Evolutionary conservation across 2,888 invertebrate genomes (phyloP), one percentile per base, ranked within the genome.

Genomic region (Ennomos erosarius): DNA sequence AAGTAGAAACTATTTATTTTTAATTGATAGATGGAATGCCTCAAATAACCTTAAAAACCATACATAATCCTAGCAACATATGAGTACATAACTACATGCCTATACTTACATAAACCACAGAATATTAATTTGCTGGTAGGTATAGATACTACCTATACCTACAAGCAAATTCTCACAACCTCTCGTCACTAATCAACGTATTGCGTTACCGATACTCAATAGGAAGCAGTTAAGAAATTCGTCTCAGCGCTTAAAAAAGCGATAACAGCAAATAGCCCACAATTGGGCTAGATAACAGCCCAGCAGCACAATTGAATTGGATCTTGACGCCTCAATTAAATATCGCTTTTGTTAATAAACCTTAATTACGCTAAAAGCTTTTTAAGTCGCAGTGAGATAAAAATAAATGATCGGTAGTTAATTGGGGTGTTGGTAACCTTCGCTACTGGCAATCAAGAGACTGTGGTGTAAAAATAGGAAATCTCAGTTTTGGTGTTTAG

Each of bases 341-440:
- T 82, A 87, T 73, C 86, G 79, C 79, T 90, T 82, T 70, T 62
- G 69, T 78, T 85, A 84, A 88, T 85, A 79, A 81, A 78, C 65
- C 64, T 84, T 87, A 81, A 89, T 90, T 87, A 82, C 71, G 71
- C 79, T 86, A 88, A 88, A 79, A 85, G 87, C 83, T 85, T 85
- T 76, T 81, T 75, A 77, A 75, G 69, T 64, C 62, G 58, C 51
- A 40, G 49, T 37, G 55, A 71, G 73, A 73, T 74, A 72, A 68
- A 67, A 59, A 55, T 68, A 65, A 64, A 64, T 64, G 63, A 53
- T 57, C 50, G 58, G 56, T 52, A 43, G 16, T 48, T 60, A 61
- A 64, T 62, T 62, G 62, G 37, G 34, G 51, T 47, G 26, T 26
- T 10, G 10, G 37, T 13, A 37, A 43, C 40, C 42, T 48, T 48